These are phyloP conservation scores for Zaprionus africanus DNA, from an alignment of 1,140 invertebrate species.

Conservation along the genomic window DNA sequence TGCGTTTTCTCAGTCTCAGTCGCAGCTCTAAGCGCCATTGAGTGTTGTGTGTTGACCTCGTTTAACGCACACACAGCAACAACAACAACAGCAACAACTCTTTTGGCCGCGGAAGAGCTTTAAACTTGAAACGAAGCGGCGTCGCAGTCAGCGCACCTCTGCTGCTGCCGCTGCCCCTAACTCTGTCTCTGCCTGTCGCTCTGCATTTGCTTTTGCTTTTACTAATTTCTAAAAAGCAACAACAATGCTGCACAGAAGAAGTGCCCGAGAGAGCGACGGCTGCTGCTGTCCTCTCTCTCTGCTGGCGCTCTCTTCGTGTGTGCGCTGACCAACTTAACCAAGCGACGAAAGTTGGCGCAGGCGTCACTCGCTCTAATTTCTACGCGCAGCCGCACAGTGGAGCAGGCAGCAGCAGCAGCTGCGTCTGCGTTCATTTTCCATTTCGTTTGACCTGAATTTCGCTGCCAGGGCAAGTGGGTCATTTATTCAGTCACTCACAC, in stretches of 20 bases:
- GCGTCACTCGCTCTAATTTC: slow-evolving; percentile 70
- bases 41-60: slow-evolving; percentile 81
- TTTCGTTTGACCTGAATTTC: slow-evolving; percentile 83
- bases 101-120: slow-evolving; percentile 74
- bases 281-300: slow-evolving; percentile 5
- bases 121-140: slow-evolving; percentile 77
- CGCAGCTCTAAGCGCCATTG: slow-evolving; percentile 66
- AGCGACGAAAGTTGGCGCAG: slow-evolving; percentile 64
- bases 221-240: slow-evolving; percentile 73
- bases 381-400: slow-evolving; percentile 58
- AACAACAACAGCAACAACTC: slow-evolving; percentile 15
- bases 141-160: slow-evolving; percentile 6
- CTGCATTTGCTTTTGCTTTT: slow-evolving; percentile 35
- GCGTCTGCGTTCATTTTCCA: slow-evolving; percentile 72
- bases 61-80: slow-evolving; percentile 67
- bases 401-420: slow-evolving; percentile 24
- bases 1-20: not conserved
- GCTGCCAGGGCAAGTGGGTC: slow-evolving; percentile 70
- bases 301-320: slow-evolving; percentile 44
- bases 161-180: slow-evolving; percentile 1
- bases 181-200: not conserved
- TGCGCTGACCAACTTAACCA: slow-evolving; percentile 67
- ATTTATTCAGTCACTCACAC: slow-evolving; percentile 35
- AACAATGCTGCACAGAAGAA: slow-evolving; percentile 24
- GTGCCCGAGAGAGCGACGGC: slow-evolving; percentile 24